Evolutionary conservation across 1,140 invertebrate genomes (phyloP).

Genomic region (Lycorma delicatula): DNA sequence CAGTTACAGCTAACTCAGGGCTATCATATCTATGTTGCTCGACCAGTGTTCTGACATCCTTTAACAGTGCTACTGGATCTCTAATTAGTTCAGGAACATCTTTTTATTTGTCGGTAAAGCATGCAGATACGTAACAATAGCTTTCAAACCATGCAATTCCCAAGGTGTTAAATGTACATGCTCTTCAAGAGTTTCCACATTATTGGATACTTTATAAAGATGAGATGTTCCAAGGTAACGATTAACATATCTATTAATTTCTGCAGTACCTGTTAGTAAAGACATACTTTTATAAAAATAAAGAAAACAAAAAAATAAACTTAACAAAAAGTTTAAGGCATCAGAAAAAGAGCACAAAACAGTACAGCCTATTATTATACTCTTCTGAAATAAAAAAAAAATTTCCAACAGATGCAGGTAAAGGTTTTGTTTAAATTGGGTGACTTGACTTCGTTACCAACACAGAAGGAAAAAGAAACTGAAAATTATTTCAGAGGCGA

Average conservation of each 20-base stretch:
- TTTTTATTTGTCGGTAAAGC: constrained; percentile 81
- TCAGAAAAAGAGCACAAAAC: too few relatives aligned
- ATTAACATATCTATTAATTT: constrained; percentile 86
- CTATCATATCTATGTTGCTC: constrained; percentile 81
- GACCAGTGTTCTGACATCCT: constrained; percentile 79
- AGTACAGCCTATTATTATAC: too few relatives aligned
- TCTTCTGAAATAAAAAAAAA: too few relatives aligned
- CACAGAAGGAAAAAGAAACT: too few relatives aligned
- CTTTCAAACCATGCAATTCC: constrained; percentile 83
- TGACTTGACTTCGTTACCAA: too few relatives aligned
- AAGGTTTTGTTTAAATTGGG: too few relatives aligned
- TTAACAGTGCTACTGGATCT: constrained; percentile 81
- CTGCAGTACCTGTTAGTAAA: too few relatives aligned
- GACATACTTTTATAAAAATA: too few relatives aligned
- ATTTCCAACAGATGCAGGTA: too few relatives aligned
- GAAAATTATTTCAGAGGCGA: too few relatives aligned
- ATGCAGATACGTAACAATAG: constrained; percentile 85
- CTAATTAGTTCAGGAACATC: constrained; percentile 81
- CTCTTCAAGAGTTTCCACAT: constrained; percentile 38
- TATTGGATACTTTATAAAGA: constrained; percentile 48
- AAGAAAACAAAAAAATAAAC: too few relatives aligned
- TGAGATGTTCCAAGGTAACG: constrained; percentile 78
- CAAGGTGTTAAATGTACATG: constrained; percentile 65
- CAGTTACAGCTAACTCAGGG: constrained; percentile 71
- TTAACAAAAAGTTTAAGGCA: too few relatives aligned